Percentiles rank a stretch among this genome's conserved stretches.
Evolutionary conservation across 2,797 vertebrate species (phyloP).

Genomic region (Nannoperca obscura): DNA sequence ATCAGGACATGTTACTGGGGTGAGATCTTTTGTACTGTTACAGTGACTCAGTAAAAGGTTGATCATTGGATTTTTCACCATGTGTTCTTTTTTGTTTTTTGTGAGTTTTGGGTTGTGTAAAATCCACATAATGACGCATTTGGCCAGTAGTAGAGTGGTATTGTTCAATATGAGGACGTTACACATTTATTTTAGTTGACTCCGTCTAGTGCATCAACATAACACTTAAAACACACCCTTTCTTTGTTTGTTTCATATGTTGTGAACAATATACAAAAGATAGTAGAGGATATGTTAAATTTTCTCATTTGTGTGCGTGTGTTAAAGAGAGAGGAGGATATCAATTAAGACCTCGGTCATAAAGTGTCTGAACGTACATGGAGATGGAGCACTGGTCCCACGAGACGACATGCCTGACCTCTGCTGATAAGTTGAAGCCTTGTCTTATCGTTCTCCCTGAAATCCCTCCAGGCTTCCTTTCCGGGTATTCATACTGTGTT

Average conservation of each 20-base stretch:
- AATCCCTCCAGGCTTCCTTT: constrained; percentile 34
- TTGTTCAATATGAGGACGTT: background rate
- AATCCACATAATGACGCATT: constrained; percentile 11
- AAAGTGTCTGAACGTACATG: constrained; percentile 42
- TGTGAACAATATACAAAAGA: background rate
- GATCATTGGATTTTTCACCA: constrained; percentile 18
- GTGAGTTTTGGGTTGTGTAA: background rate
- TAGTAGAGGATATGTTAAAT: too few relatives aligned
- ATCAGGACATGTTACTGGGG: constrained; percentile 11
- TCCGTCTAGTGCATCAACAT: background rate
- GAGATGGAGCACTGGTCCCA: constrained; percentile 34
- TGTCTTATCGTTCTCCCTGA: constrained; percentile 42
- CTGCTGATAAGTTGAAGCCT: constrained; percentile 16
- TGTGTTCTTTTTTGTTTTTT: constrained; percentile 19
- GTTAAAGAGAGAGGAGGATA: background rate
- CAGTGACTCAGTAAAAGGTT: constrained; percentile 10
- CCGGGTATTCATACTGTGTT: constrained; percentile 23
- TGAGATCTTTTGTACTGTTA: constrained; percentile 1
- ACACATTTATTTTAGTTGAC: background rate
- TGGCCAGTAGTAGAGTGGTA: background rate
- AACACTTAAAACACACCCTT: background rate
- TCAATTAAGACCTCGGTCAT: constrained; percentile 4
- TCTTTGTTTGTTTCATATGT: background rate
- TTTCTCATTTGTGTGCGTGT: too few relatives aligned
- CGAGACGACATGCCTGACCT: constrained; percentile 41